A percentile compares a stretch with the other conserved stretches of the same genome.
phyloP scores from a whole-genome alignment of 2,113 vertebrate species.

The Leptobrachium ailaonicum region DNA sequence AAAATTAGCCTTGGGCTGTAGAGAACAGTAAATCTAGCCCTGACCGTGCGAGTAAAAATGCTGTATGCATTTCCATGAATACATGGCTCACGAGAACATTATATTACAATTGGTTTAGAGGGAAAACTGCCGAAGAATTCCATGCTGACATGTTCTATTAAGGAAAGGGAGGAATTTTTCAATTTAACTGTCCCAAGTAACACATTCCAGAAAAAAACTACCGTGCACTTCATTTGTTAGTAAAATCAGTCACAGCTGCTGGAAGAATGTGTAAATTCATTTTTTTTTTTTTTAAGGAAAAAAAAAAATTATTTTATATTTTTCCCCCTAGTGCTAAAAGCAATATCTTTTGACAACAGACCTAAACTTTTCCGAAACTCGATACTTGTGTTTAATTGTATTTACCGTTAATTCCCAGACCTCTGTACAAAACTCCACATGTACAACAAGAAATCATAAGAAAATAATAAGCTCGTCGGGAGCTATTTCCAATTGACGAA shows the following conservation, averaged over 20 bases:
- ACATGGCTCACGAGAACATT: neutral
- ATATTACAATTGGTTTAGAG: neutral
- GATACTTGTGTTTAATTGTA: conserved; percentile 26
- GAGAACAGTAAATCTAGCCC: neutral
- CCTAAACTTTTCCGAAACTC: conserved; percentile 2
- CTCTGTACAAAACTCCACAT: conserved; percentile 25
- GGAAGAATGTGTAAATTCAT: neutral
- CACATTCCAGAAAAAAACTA: neutral
- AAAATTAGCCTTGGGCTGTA: neutral
- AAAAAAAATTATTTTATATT: neutral
- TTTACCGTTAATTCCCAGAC: conserved; percentile 34
- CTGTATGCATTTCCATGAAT: neutral
- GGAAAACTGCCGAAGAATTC: neutral
- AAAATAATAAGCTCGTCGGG: conserved; percentile 23
- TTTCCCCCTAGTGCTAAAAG: neutral
- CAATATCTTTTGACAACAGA: neutral
- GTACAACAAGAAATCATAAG: conserved; percentile 25
- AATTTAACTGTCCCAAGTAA: neutral
- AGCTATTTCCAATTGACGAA: conserved; percentile 28
- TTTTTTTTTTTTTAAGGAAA: neutral
- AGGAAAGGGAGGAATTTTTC: neutral
- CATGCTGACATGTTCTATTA: neutral
- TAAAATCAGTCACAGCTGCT: neutral
- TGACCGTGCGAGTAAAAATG: neutral
- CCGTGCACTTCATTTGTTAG: neutral